Evolutionary conservation across 2,797 vertebrate genomes (phyloP), one percentile per base, ranked within the genome.

Genomic region (Phalloptychus januarius): DNA sequence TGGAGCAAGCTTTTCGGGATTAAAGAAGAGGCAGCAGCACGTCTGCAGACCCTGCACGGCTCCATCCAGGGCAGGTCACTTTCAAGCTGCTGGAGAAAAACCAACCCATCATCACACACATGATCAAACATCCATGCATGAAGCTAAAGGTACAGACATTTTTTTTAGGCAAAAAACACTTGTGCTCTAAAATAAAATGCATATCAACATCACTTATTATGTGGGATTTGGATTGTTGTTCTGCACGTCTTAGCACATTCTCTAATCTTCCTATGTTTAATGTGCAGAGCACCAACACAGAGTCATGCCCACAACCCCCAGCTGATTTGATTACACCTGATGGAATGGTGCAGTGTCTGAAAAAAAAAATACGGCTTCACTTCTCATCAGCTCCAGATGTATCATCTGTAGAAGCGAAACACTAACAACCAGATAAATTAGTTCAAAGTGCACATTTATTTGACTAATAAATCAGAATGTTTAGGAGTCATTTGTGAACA

Each of bases 21-120:
- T 86, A 97, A 95, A 82, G 96, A 96, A 0, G 94, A 97, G 74
- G 91, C 96, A 45, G 65, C 94, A 44, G 88, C 92, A 61, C 92
- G 80, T 76, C 92, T 96, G 38, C 91, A 87, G 54, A 92, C 92
- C 23, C 89, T 90, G n/a, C 92, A 92, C 0, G 90, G 90, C 72
- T 95, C 89, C 11, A 78, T 87, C 46, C 93, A 94, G 15, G 90
- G 87, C 1, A 93, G 97, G 80, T 72, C 79, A 0, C 78, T 95
- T 76, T 96, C 95, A 95, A 85, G 73, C 89, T 96, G 61, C 93
- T 97, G 87, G 95, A 97, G 88, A 97, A 91, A 79, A 96, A 97
- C 83, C 93, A 97, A 79, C 93, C 96, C 83, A 96, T 92, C 72
- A 95, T 97, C 76, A 96, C 94, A 10, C 92, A 86, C 80, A 96